A percentile compares a stretch with the other conserved stretches of the same genome.
Evolutionary conservation across 2,113 vertebrate species (phyloP).

Genomic region (Mormyrus iriodes): DNA sequence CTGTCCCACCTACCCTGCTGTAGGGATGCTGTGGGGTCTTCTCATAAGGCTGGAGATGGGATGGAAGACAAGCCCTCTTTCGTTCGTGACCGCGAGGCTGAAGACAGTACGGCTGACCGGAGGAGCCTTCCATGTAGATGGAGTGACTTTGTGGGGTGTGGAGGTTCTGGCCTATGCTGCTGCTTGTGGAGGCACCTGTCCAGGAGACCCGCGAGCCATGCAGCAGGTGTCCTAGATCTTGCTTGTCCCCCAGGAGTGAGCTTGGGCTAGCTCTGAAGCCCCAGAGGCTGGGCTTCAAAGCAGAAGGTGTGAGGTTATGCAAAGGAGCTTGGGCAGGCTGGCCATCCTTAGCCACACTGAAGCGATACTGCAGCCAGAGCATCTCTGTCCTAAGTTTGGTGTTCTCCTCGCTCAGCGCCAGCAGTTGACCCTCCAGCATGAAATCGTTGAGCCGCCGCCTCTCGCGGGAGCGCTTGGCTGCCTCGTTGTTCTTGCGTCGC

Average conservation of each 20-base stretch:
- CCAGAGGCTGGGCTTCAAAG: slow-evolving; percentile 23
- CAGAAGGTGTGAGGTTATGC: neutral
- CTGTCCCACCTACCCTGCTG: neutral
- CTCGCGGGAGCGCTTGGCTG: slow-evolving; percentile 58
- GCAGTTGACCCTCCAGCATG: slow-evolving; percentile 54
- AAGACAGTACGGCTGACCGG: neutral
- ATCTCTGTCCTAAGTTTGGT: slow-evolving; percentile 50
- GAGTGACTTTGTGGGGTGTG: neutral
- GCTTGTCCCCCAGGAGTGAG: neutral
- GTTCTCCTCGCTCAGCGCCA: slow-evolving; percentile 61
- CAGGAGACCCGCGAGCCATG: neutral
- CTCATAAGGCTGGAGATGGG: neutral
- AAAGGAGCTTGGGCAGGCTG: neutral
- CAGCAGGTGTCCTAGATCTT: neutral
- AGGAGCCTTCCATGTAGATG: neutral
- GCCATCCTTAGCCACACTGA: slow-evolving; percentile 14
- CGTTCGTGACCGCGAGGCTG: neutral
- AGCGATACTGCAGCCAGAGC: slow-evolving; percentile 46
- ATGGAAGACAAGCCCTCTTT: neutral
- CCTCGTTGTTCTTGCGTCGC: slow-evolving; percentile 62
- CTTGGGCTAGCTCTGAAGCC: neutral
- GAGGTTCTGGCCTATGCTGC: neutral
- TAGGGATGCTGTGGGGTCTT: neutral
- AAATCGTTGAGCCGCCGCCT: slow-evolving; percentile 52
- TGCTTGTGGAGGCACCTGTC: neutral